Evolutionary conservation across 23 tunicate species (phyloP), one percentile per base, ranked within the genome.

Genomic region (Oikopleura dioica): DNA sequence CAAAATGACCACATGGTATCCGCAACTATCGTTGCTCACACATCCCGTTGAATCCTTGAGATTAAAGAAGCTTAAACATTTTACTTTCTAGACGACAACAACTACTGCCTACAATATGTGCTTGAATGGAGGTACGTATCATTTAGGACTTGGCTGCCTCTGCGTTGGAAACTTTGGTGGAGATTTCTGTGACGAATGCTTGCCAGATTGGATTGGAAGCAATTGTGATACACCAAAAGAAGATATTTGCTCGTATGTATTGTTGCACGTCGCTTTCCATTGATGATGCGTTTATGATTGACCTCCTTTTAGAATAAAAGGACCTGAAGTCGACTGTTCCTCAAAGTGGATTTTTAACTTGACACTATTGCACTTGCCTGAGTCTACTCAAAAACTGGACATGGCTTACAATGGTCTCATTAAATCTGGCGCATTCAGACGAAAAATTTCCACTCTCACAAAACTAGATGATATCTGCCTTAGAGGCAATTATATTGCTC

Each of bases 131-230:
- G 72, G 72, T 12, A 63, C 5, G 16, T 63, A 63, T 63, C 72
- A 63, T 2, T 4, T 63, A 16, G 72, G 72, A 21, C 30, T 63
- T 4, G 72, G 72, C 16, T 63, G 72, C 33, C 72, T 63, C 72
- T 63, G 72, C 26, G 72, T 63, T 63, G 29, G 32, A 24, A 63
- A 63, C 33, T 63, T 63, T 63, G 72, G 32, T 63, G 72, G 72
- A 28, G 72, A 63, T 63, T 63, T 63, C 26, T 63, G 72, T 28
- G 72, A 63, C 26, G 72, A 63, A 31, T 63, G 72, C 72, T 2
- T 63, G 4, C 72, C 72, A 28, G 72, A 31, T 28, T 63, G 72
- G 72, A 63, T 12, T 63, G 72, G 72, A 23, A n/a, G n/a, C n/a
- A n/a, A n/a, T n/a, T n/a, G n/a, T n/a, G n/a, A n/a, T n/a, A n/a